These are phyloP conservation scores for Acrobasis repandana DNA, from an alignment of 2,888 invertebrate genomes.

Conservation along the genomic window DNA sequence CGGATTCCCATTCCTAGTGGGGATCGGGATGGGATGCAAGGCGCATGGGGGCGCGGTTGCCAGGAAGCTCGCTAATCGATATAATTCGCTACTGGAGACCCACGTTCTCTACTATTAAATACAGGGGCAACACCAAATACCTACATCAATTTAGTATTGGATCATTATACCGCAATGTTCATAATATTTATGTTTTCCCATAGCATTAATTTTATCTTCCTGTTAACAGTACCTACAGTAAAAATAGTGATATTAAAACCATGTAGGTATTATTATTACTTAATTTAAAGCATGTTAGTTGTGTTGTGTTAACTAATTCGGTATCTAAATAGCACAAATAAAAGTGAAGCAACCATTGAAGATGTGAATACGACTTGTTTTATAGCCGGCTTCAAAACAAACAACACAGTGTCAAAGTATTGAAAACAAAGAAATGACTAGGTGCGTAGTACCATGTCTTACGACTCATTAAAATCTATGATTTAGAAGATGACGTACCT, in stretches of 20 bases:
- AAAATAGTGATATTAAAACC: no score
- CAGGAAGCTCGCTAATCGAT: conserved; percentile 64
- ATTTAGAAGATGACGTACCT: background rate
- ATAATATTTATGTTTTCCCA: no score
- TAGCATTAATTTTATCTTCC: no score
- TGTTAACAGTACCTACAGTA: no score
- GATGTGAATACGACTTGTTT: background rate
- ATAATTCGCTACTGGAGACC: conserved; percentile 39
- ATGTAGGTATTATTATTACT: no score
- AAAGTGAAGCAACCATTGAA: background rate
- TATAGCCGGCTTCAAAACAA: conserved; percentile 8
- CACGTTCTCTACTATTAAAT: conserved; percentile 4
- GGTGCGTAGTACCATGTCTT: conserved; percentile 1
- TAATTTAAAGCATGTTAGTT: no score
- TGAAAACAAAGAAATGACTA: conserved; percentile 8
- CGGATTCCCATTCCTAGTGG: conserved; percentile 32
- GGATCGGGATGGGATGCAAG: conserved; percentile 47
- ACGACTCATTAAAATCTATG: background rate
- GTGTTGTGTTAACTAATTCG: no score
- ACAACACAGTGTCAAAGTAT: conserved; percentile 15
- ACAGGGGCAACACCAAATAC: background rate
- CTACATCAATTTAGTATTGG: no score
- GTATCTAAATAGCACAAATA: background rate
- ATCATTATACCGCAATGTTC: no score
- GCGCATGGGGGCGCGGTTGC: conserved; percentile 66